These are phyloP conservation scores for Strix aluco DNA, from an alignment of 2,113 vertebrate species.

Conservation along the genomic window DNA sequence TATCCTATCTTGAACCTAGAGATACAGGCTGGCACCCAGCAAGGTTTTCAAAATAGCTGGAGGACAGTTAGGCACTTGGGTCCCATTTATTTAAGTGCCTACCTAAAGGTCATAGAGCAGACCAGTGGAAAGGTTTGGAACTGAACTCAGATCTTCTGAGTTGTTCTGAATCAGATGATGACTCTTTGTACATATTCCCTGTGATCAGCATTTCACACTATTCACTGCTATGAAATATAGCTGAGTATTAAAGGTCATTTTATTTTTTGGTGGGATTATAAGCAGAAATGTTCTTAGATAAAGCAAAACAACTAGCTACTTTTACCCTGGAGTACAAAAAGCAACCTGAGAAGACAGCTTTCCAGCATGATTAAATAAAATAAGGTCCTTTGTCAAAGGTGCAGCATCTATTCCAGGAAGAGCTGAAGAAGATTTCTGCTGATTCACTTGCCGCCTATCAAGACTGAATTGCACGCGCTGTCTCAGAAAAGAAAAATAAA, in stretches of 20 bases:
- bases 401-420: neutral
- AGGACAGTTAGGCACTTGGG: neutral
- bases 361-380: neutral
- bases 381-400: neutral
- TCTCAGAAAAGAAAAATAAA: neutral
- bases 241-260: slow-evolving; percentile 8
- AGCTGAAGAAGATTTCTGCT: neutral
- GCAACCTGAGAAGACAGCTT: neutral
- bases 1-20: neutral
- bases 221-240: neutral
- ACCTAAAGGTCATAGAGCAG: neutral
- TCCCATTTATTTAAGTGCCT: neutral
- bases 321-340: neutral
- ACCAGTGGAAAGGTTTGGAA: neutral
- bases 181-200: neutral
- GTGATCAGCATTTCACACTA: neutral
- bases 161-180: neutral
- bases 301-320: neutral
- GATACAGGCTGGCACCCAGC: neutral
- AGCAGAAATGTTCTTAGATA: neutral
- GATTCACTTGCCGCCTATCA: slow-evolving; percentile 25
- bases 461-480: neutral
- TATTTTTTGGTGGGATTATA: neutral
- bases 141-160: neutral
- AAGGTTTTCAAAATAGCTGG: neutral